Evolutionary conservation across 2,888 invertebrate species (phyloP).

Genomic region (Xestia c-nigrum): DNA sequence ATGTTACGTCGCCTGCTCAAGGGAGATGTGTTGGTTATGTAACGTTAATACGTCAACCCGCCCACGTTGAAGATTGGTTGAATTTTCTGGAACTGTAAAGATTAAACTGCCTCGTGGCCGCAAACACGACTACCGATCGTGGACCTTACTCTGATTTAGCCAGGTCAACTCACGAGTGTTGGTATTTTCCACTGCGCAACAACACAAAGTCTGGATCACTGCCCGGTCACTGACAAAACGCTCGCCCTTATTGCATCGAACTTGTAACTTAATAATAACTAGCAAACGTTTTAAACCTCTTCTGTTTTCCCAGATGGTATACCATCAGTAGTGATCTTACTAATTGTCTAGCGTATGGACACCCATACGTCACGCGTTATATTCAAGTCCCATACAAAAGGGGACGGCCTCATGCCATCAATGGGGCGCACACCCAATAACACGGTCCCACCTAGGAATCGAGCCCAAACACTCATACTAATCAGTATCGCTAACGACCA

Average conservation of each 20-base stretch:
- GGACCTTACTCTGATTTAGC: too few relatives aligned
- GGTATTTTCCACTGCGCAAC: background rate
- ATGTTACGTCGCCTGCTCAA: constrained; percentile 34
- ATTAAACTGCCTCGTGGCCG: background rate
- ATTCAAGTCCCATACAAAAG: background rate
- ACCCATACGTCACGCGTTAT: background rate
- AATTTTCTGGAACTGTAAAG: constrained; percentile 31
- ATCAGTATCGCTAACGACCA: background rate
- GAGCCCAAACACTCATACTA: background rate
- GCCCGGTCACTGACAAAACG: background rate
- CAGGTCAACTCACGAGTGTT: background rate
- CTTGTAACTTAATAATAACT: background rate
- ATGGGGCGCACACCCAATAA: background rate
- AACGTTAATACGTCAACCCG: constrained; percentile 28
- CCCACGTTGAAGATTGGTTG: constrained; percentile 18
- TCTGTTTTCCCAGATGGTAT: too few relatives aligned
- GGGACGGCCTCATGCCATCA: background rate
- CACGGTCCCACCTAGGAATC: background rate
- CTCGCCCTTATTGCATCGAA: background rate
- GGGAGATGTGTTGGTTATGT: constrained; percentile 45
- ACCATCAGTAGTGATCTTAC: too few relatives aligned
- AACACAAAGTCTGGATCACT: background rate
- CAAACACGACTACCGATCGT: background rate
- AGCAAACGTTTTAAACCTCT: background rate
- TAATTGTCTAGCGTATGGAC: too few relatives aligned